phyloP scores from a whole-genome alignment of 2,797 vertebrate genomes.

The Corythornis leucogaster region DNA sequence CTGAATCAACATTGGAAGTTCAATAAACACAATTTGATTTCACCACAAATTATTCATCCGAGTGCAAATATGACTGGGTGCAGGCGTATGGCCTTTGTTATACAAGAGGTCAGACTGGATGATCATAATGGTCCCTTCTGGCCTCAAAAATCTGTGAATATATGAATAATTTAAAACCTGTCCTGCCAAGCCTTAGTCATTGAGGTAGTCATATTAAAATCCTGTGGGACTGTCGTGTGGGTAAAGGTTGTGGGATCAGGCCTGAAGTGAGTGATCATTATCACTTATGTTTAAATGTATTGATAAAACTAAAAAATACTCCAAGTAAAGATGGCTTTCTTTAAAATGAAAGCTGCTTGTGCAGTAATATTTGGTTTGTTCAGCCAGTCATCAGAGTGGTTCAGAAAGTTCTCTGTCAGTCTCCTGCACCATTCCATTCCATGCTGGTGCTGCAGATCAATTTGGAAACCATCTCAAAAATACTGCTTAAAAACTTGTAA shows the following conservation, averaged over 20 bases:
- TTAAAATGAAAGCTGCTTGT: neutral
- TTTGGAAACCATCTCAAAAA: neutral
- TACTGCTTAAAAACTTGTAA: neutral
- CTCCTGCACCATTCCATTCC: neutral
- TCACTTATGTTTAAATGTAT: slow-evolving; percentile 55
- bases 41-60: neutral
- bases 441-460: neutral
- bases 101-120: slow-evolving; percentile 44
- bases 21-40: slow-evolving; percentile 15
- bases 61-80: slow-evolving; percentile 11
- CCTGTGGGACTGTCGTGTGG: slow-evolving; percentile 32
- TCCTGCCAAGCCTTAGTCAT: slow-evolving; percentile 21
- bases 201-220: slow-evolving; percentile 37
- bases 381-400: neutral
- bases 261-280: slow-evolving; percentile 52
- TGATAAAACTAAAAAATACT: slow-evolving; percentile 48
- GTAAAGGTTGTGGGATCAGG: slow-evolving; percentile 57
- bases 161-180: slow-evolving; percentile 65
- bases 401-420: neutral
- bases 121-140: slow-evolving; percentile 65
- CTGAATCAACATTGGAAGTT: neutral
- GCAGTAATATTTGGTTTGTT: neutral
- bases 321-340: neutral
- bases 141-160: slow-evolving; percentile 60
- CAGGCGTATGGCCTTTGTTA: slow-evolving; percentile 19